Evolutionary conservation across 2,888 invertebrate genomes (phyloP).

Genomic region (Hymenopus coronatus): DNA sequence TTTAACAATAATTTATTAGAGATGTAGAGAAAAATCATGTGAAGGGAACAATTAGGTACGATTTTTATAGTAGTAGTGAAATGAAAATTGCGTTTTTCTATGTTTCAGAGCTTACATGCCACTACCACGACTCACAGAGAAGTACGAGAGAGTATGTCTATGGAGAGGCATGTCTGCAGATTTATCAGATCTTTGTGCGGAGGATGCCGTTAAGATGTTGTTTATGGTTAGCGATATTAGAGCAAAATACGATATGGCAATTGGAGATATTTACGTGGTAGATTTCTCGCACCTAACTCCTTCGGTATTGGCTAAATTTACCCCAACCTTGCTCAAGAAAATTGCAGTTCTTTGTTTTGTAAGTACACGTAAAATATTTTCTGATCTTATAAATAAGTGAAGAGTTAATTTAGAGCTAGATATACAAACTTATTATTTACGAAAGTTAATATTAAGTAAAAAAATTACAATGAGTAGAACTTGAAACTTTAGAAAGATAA

Average conservation of each 20-base stretch:
- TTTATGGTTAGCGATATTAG: conserved; percentile 44
- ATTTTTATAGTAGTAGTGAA: no score
- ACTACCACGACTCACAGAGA: background rate
- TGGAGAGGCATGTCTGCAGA: background rate
- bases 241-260: conserved; percentile 42
- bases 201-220: background rate
- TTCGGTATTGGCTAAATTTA: conserved; percentile 43
- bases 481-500: no score
- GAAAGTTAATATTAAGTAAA: no score
- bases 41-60: no score
- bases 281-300: conserved; percentile 42
- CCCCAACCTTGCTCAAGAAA: background rate
- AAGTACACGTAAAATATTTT: background rate
- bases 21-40: no score
- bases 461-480: no score
- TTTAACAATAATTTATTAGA: no score
- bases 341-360: background rate
- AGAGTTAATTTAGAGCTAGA: no score
- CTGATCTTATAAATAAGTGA: no score
- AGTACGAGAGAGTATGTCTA: background rate
- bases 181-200: background rate
- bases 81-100: no score
- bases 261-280: conserved; percentile 41
- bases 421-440: no score
- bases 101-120: background rate